phyloP scores from a whole-genome alignment of 1,140 invertebrate genomes.

The Eufriesea mexicana region DNA sequence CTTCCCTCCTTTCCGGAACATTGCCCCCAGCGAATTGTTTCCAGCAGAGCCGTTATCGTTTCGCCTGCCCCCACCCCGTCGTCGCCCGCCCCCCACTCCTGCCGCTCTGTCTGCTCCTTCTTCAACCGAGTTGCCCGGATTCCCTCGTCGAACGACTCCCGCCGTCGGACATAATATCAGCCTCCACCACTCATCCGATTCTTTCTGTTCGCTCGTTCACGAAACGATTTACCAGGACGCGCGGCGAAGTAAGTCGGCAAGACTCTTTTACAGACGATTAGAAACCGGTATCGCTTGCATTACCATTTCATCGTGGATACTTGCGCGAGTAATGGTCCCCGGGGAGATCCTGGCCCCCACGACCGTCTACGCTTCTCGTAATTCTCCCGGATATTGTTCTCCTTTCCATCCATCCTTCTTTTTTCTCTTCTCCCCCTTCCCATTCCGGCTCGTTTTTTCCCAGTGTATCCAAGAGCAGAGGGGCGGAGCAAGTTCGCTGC shows the following conservation, averaged over 20 bases:
- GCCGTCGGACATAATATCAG: slow-evolving; percentile 53
- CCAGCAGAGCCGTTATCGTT: slow-evolving; percentile 64
- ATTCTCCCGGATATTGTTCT: slow-evolving; percentile 41
- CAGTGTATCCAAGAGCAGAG: neutral
- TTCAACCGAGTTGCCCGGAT: neutral
- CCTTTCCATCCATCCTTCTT: neutral
- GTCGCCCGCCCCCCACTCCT: neutral
- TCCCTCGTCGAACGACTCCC: slow-evolving; percentile 23
- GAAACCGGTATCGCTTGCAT: slow-evolving; percentile 51
- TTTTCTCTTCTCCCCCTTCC: neutral
- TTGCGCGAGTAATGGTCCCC: slow-evolving; percentile 35
- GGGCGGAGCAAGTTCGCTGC: neutral
- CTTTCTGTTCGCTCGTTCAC: slow-evolving; percentile 39
- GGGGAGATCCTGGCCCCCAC: neutral
- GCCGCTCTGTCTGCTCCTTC: neutral
- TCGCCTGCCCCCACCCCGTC: neutral
- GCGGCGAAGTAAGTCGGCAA: neutral
- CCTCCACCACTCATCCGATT: slow-evolving; percentile 34
- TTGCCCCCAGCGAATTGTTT: slow-evolving; percentile 67
- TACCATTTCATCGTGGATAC: slow-evolving; percentile 48
- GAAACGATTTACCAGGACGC: slow-evolving; percentile 31
- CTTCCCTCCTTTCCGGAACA: slow-evolving; percentile 66
- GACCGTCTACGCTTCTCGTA: slow-evolving; percentile 29
- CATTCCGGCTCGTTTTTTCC: neutral
- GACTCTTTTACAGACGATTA: slow-evolving; percentile 61